phyloP scores from a whole-genome alignment of 2,113 vertebrate genomes.

The Guaruba guarouba region DNA sequence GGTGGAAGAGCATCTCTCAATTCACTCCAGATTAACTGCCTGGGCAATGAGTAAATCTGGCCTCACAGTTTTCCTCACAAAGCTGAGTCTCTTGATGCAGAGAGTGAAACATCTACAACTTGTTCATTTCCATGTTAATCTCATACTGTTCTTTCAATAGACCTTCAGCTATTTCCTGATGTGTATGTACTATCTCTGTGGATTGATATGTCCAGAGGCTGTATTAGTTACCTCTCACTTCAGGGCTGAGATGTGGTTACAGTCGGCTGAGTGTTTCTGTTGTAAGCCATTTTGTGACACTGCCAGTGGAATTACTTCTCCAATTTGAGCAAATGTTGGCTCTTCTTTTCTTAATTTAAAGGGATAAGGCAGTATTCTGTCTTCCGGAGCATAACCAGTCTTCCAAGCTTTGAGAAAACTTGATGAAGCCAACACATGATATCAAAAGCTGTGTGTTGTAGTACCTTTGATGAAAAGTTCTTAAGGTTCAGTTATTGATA shows the following conservation, averaged over 20 bases:
- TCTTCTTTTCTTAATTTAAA: neutral
- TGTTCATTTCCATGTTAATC: neutral
- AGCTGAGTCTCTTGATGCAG: neutral
- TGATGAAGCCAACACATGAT: neutral
- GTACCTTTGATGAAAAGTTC: neutral
- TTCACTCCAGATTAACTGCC: neutral
- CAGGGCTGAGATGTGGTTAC: neutral
- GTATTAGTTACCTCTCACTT: neutral
- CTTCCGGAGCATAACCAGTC: neutral
- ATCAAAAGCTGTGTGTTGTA: neutral
- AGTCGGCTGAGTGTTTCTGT: neutral
- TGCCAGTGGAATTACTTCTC: neutral
- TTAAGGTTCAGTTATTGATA: neutral
- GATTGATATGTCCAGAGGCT: neutral
- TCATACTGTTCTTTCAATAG: neutral
- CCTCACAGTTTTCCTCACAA: neutral
- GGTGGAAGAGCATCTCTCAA: neutral
- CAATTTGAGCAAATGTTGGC: neutral
- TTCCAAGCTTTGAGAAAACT: neutral
- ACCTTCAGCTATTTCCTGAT: neutral
- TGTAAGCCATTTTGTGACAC: neutral
- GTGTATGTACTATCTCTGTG: too few species aligned
- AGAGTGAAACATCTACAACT: neutral
- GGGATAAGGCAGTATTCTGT: neutral
- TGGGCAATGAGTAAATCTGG: neutral